Percentiles rank a stretch among this genome's conserved stretches.
These are phyloP conservation scores for Antechinus stuartii DNA, from an alignment of 2,113 vertebrate genomes.

Conservation along the genomic window DNA sequence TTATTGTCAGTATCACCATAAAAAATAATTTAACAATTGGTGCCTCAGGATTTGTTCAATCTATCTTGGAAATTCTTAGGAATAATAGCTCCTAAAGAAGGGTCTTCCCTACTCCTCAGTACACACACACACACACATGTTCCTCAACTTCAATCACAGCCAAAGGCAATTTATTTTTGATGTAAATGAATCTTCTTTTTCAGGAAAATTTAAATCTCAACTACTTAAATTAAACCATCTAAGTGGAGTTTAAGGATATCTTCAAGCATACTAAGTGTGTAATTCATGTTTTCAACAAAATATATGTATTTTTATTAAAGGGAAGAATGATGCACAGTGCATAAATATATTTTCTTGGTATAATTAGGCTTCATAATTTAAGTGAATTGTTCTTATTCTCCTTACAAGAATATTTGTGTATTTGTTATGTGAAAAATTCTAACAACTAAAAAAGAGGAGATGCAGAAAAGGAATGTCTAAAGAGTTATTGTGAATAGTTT, in stretches of 20 bases:
- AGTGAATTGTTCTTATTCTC: background rate
- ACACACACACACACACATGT: too few relatives aligned
- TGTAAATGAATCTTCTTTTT: background rate
- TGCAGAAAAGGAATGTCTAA: background rate
- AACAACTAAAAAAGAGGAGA: background rate
- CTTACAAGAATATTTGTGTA: background rate
- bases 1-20: background rate
- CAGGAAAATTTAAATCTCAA: background rate
- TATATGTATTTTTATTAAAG: background rate
- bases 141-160: background rate
- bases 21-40: background rate
- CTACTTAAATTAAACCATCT: background rate
- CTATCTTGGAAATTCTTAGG: background rate
- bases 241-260: background rate
- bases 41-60: background rate
- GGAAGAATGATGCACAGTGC: background rate
- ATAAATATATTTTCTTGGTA: too few relatives aligned
- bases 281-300: background rate
- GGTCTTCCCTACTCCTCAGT: background rate
- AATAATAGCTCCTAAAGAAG: background rate
- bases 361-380: background rate
- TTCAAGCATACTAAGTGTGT: background rate
- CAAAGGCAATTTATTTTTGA: conserved; percentile 3
- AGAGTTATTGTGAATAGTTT: background rate
- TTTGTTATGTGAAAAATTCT: background rate